Conservation (phyloP, 2,113 vertebrate genomes). For the Mus spicilegus region DNA sequence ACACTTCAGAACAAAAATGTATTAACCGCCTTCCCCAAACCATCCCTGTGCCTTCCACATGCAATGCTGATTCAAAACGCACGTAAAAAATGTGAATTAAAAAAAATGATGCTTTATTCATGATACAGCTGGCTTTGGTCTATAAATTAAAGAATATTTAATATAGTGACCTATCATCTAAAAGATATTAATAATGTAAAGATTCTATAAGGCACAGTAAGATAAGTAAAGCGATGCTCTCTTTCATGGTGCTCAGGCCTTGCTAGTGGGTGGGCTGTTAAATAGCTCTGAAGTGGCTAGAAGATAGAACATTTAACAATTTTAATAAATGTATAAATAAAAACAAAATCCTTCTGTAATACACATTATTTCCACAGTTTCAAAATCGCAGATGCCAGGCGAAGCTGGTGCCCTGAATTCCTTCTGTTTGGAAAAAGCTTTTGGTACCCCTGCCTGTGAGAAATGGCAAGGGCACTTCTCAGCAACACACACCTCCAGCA, state of each 20-base stretch:
- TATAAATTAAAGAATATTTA: slow-evolving; percentile 1
- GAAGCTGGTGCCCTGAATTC: slow-evolving; percentile 47
- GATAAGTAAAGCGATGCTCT: background rate
- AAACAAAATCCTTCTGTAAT: slow-evolving; percentile 44
- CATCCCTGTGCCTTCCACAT: background rate
- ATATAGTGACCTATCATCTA: background rate
- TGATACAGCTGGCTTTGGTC: background rate
- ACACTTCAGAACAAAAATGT: slow-evolving; percentile 10
- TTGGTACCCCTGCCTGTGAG: background rate
- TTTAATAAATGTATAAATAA: background rate
- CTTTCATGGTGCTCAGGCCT: background rate
- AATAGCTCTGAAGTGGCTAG: slow-evolving; percentile 16
- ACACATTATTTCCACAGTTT: slow-evolving; percentile 19
- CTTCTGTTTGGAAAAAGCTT: slow-evolving; percentile 31
- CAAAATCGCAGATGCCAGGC: slow-evolving; percentile 26
- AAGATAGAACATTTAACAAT: slow-evolving; percentile 30
- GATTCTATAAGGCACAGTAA: background rate
- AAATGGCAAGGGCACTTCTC: slow-evolving; percentile 23
- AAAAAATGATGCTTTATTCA: background rate
- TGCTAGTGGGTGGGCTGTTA: background rate
- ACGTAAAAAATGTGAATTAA: background rate
- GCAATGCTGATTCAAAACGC: slow-evolving; percentile 28
- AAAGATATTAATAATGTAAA: slow-evolving; percentile 31
- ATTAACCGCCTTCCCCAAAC: background rate
- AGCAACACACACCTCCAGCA: slow-evolving; percentile 38